Conservation (phyloP, 2,797 vertebrate species). For the Diglossa cyanea region DNA sequence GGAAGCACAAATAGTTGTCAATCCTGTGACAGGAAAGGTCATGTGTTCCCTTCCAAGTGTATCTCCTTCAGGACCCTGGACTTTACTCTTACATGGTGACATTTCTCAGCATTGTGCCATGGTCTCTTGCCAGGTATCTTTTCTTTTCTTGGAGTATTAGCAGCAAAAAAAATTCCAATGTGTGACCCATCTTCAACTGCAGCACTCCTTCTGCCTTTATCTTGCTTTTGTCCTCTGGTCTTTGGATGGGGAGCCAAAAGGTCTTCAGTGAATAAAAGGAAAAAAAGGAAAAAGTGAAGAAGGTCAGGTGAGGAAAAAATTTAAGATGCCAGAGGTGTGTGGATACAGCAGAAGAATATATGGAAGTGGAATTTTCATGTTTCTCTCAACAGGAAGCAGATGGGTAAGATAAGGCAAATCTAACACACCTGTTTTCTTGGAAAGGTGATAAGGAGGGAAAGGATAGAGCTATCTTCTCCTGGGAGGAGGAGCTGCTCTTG, state of each 20-base stretch:
- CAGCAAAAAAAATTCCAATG: neutral
- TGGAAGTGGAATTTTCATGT: rapidly evolving
- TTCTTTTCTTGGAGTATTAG: neutral
- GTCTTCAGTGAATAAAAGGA: neutral
- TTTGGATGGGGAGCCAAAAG: neutral
- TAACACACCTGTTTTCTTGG: neutral
- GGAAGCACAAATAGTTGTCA: neutral
- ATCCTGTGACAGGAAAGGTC: neutral
- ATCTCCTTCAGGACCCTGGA: neutral
- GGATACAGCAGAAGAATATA: neutral
- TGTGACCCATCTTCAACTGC: neutral
- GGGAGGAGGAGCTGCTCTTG: neutral
- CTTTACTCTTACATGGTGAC: neutral
- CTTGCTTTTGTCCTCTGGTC: neutral
- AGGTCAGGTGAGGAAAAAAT: rapidly evolving
- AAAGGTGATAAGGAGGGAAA: neutral
- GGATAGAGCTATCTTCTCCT: neutral
- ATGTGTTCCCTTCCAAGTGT: neutral
- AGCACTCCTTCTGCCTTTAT: neutral
- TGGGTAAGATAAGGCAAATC: neutral
- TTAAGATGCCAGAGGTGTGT: neutral
- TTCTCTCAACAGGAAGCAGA: neutral
- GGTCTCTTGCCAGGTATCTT: neutral
- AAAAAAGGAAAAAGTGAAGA: neutral
- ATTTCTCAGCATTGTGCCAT: neutral